Evolutionary conservation across 35 echinoderm and acorn worm genomes (phyloP), one percentile per base, ranked within the genome.

Genomic region (Eucidaris tribuloides): DNA sequence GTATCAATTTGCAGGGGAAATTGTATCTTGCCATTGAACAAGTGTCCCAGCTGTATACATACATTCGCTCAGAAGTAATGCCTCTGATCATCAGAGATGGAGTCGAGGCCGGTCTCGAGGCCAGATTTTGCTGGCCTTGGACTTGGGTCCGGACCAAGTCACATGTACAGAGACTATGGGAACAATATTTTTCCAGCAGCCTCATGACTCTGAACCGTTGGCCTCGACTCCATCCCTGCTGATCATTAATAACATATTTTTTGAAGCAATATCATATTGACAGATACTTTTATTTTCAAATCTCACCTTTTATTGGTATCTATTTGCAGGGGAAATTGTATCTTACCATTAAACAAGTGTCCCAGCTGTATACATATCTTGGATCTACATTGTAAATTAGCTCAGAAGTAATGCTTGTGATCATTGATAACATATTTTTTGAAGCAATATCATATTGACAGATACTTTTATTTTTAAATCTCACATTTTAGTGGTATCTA

Each of bases 11-110:
- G 42, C 59, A 96, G 93, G 93, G 93, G 49, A 79, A 79, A 36
- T 29, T 55, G 5, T 96, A 85, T 59, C 79, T 96, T 29, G 63
- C 65, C 18, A 83, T 96, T 27, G 93, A 96, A 49, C 83, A 83
- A 65, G 62, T 66, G 18, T 96, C 93, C 17, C 93, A 96, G 58
- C 34, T 96, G 29, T 91, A 90, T 45, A n/a, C n/a, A n/a, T n/a
- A n/a, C n/a, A n/a, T n/a, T n/a, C n/a, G n/a, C n/a, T n/a, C n/a
- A n/a, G n/a, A n/a, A n/a, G n/a, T n/a, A n/a, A n/a, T n/a, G n/a
- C n/a, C n/a, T n/a, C n/a, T n/a, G n/a, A n/a, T n/a, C n/a, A n/a
- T n/a, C n/a, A n/a, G n/a, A n/a, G n/a, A n/a, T n/a, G n/a, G n/a
- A n/a, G n/a, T n/a, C n/a, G n/a, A n/a, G n/a, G n/a, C n/a, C n/a